A percentile compares a stretch with the other conserved stretches of the same genome.
Evolutionary conservation across 2,113 vertebrate species (phyloP).

Genomic region (Channa argus): DNA sequence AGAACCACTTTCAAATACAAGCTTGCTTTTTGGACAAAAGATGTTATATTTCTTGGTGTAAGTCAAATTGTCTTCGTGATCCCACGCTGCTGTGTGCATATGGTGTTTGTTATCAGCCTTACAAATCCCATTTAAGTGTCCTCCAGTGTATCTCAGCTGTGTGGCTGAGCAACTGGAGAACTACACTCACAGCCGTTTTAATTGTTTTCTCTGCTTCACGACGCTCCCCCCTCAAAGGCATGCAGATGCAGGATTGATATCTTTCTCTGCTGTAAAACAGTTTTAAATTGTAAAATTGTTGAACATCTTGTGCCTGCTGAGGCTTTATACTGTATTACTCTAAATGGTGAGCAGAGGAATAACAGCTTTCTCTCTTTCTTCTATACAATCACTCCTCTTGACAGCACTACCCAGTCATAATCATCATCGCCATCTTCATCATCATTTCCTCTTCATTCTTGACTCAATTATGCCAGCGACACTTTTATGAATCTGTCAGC

Average conservation of each 20-base stretch:
- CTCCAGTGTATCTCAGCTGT: not conserved
- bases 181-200: not conserved
- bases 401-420: constrained; percentile 8
- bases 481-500: constrained; percentile 55
- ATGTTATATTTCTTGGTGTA: not conserved
- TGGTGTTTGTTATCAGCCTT: not conserved
- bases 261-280: not conserved
- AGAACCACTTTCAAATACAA: not conserved
- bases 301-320: not conserved
- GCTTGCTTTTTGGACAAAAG: not conserved
- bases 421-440: constrained; percentile 57
- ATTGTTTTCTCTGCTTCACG: constrained; percentile 5
- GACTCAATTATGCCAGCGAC: constrained; percentile 65
- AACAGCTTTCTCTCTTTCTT: constrained; percentile 3
- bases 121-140: constrained; percentile 1
- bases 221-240: not conserved
- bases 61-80: not conserved
- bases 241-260: constrained; percentile 10
- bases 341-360: constrained; percentile 21
- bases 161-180: not conserved
- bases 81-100: not conserved
- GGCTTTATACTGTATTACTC: constrained; percentile 43
- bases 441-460: constrained; percentile 74
- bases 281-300: constrained; percentile 6
- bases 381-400: constrained; percentile 9